Conservation (phyloP, 2,113 vertebrate species). For the Chamaea fasciata region DNA sequence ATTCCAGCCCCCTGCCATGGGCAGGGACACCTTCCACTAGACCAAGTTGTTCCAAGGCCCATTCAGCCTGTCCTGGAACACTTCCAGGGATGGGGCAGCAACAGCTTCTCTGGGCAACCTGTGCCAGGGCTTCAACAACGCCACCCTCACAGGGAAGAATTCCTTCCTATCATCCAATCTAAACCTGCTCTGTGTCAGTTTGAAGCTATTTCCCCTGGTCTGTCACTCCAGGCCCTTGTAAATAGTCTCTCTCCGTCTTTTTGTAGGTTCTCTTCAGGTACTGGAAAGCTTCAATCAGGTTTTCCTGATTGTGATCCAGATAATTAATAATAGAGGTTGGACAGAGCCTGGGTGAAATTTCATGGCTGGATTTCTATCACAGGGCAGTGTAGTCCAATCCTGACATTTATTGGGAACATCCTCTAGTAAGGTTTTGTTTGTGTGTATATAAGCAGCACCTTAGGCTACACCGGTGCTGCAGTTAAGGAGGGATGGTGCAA, state of each 20-base stretch:
- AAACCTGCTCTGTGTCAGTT: rapidly evolving
- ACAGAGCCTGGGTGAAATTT: not conserved
- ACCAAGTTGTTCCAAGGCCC: rapidly evolving
- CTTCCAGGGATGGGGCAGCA: not conserved
- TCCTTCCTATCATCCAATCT: not conserved
- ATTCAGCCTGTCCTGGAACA: rapidly evolving
- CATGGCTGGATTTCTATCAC: not conserved
- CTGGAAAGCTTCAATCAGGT: not conserved
- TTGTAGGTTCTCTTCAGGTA: not conserved
- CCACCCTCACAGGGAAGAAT: rapidly evolving
- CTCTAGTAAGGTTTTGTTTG: not conserved
- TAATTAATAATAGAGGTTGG: not conserved
- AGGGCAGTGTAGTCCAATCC: not conserved
- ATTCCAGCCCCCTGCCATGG: not conserved
- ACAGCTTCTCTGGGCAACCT: not conserved
- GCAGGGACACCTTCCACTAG: not conserved
- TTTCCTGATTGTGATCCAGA: not conserved
- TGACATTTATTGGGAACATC: not conserved
- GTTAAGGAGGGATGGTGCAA: not conserved
- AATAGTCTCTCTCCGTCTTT: not conserved
- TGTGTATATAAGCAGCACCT: not conserved
- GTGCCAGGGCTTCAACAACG: not conserved
- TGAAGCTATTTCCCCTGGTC: not conserved
- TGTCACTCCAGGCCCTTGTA: not conserved
- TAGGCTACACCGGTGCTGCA: not conserved